Evolutionary conservation across 1,140 invertebrate species (phyloP).

Genomic region (Eciton burchellii): DNA sequence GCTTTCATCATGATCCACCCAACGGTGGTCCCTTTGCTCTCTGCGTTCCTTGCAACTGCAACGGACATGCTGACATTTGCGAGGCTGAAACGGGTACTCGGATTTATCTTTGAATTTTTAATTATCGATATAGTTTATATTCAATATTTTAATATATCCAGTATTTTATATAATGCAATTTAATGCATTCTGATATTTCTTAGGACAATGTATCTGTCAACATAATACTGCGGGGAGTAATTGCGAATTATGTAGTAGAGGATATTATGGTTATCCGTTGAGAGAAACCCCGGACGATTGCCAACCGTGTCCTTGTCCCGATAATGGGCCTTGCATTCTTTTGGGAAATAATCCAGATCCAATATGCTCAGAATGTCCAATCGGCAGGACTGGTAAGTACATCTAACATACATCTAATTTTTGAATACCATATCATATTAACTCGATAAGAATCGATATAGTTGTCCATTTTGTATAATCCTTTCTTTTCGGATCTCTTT

Average conservation of each 20-base stretch:
- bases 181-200: constrained; percentile 63
- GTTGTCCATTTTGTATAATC: not conserved
- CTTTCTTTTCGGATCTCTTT: not conserved
- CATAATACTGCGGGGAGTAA: constrained; percentile 98
- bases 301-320: constrained; percentile 97
- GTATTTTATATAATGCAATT: constrained; percentile 24
- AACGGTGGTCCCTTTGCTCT: constrained; percentile 96
- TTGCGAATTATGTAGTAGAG: constrained; percentile 96
- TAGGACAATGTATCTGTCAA: constrained; percentile 97
- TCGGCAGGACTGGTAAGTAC: constrained; percentile 93
- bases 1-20: constrained; percentile 95
- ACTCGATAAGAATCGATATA: not conserved
- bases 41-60: constrained; percentile 98
- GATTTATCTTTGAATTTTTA: not conserved
- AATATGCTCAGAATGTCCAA: constrained; percentile 97
- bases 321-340: constrained; percentile 96
- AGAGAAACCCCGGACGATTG: constrained; percentile 95
- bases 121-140: constrained; percentile 6
- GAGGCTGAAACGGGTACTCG: constrained; percentile 95
- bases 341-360: constrained; percentile 92
- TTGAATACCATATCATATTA: not conserved
- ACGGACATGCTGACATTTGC: constrained; percentile 97
- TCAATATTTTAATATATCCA: constrained; percentile 62
- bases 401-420: not conserved
- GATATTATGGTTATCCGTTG: constrained; percentile 98